Conservation (phyloP, 2,113 vertebrate genomes). For the Steatornis caripensis region DNA sequence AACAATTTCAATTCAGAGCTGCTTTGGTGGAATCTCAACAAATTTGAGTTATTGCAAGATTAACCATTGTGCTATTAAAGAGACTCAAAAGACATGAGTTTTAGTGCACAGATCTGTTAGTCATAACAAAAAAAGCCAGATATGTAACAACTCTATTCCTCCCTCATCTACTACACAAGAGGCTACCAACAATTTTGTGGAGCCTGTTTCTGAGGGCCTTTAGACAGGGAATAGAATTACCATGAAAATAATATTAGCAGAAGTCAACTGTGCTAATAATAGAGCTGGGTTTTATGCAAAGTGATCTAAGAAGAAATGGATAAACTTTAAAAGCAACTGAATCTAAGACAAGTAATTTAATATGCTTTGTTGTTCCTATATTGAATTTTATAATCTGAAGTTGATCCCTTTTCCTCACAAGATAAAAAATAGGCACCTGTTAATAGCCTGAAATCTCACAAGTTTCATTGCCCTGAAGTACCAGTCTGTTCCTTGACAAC, state of each 20-base stretch:
- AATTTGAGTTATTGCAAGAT: not conserved
- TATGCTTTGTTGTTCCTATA: not conserved
- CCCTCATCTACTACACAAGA: not conserved
- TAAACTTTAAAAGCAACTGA: not conserved
- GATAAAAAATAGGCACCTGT: fast-evolving
- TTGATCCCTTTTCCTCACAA: not conserved
- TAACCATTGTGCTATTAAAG: not conserved
- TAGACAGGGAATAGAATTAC: not conserved
- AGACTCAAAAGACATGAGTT: not conserved
- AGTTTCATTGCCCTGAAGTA: not conserved
- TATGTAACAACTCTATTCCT: not conserved
- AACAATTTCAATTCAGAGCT: not conserved
- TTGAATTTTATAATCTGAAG: not conserved
- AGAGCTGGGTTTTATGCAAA: not conserved
- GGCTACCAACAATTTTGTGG: not conserved
- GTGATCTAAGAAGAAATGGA: not conserved
- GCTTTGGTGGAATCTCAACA: not conserved
- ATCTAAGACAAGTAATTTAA: not conserved
- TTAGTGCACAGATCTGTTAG: not conserved
- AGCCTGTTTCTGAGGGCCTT: not conserved
- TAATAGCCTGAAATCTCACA: not conserved
- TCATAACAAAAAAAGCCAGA: not conserved
- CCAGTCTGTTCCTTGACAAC: not conserved
- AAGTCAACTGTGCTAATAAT: not conserved
- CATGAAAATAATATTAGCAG: not conserved